phyloP scores from a whole-genome alignment of 1,140 invertebrate genomes.

The Plectrocnemia conspersa region DNA sequence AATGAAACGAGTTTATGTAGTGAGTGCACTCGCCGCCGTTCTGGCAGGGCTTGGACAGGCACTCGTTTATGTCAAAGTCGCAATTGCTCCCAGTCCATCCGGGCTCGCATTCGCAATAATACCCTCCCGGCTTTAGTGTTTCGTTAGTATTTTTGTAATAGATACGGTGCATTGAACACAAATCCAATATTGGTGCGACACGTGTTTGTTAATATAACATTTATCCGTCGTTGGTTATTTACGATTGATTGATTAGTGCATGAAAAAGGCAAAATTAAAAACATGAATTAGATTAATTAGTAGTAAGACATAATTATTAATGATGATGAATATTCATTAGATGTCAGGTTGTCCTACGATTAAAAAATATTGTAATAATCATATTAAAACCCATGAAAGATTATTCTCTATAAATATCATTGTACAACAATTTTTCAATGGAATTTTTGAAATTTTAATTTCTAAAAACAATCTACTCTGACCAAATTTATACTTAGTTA shows the following conservation, averaged over 20 bases:
- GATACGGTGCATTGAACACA: slow-evolving; percentile 23
- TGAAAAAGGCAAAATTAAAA: slow-evolving; percentile 32
- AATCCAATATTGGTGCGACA: slow-evolving; percentile 26
- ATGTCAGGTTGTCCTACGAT: no score
- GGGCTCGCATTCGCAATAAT: slow-evolving; percentile 67
- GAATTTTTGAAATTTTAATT: neutral
- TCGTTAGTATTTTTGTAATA: neutral
- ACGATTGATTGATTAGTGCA: slow-evolving; percentile 24
- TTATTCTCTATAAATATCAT: neutral
- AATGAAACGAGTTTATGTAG: slow-evolving; percentile 57
- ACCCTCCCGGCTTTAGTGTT: slow-evolving; percentile 50
- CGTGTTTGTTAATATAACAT: no score
- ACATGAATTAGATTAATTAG: slow-evolving; percentile 9
- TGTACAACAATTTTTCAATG: neutral
- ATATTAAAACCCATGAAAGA: no score
- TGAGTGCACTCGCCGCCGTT: slow-evolving; percentile 65
- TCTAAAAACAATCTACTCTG: no score
- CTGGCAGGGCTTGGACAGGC: slow-evolving; percentile 53
- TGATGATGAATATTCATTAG: no score
- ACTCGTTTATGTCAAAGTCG: slow-evolving; percentile 54
- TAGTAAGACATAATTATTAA: no score
- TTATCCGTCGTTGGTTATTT: slow-evolving; percentile 24
- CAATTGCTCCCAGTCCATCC: slow-evolving; percentile 66
- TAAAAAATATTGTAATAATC: no score
- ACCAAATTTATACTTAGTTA: no score